A percentile compares a stretch with the other conserved stretches of the same genome.
Conservation (phyloP, 1,140 invertebrate species). For the Thaumatotibia leucotreta region DNA sequence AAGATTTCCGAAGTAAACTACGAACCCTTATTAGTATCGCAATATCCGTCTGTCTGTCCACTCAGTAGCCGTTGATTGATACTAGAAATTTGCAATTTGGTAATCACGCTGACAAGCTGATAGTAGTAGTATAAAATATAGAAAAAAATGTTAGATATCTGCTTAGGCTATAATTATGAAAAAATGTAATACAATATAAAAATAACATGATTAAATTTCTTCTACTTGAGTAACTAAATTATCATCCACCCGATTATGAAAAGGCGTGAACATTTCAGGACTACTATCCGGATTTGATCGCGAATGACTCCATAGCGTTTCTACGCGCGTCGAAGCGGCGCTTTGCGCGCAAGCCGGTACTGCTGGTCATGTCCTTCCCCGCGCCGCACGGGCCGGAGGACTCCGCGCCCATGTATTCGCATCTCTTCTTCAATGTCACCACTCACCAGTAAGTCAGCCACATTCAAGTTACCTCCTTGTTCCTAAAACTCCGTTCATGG, state of each 20-base stretch:
- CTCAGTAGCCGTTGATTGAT: too few species aligned
- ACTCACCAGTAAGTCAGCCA: slow-evolving; percentile 90
- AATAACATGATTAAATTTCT: too few species aligned
- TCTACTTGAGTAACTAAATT: too few species aligned
- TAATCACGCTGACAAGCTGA: too few species aligned
- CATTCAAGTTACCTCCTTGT: background rate
- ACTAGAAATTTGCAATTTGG: too few species aligned
- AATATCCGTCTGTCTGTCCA: too few species aligned
- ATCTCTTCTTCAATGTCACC: slow-evolving; percentile 96
- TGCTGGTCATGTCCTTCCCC: slow-evolving; percentile 95
- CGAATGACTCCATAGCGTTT: slow-evolving; percentile 97
- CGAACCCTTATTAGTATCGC: too few species aligned
- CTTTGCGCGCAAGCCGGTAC: slow-evolving; percentile 91
- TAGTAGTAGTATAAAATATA: too few species aligned
- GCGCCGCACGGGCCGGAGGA: slow-evolving; percentile 99
- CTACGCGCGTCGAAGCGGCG: slow-evolving; percentile 90
- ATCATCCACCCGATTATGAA: background rate
- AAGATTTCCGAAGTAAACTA: too few species aligned
- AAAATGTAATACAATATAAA: too few species aligned
- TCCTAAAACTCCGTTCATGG: background rate
- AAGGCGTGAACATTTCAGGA: slow-evolving; percentile 78
- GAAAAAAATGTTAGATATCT: too few species aligned
- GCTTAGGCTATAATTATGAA: too few species aligned
- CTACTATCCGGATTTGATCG: slow-evolving; percentile 97
- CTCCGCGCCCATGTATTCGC: slow-evolving; percentile 96